Evolutionary conservation across 1,140 invertebrate genomes (phyloP).

Genomic region (Gonatopus flavifemur): DNA sequence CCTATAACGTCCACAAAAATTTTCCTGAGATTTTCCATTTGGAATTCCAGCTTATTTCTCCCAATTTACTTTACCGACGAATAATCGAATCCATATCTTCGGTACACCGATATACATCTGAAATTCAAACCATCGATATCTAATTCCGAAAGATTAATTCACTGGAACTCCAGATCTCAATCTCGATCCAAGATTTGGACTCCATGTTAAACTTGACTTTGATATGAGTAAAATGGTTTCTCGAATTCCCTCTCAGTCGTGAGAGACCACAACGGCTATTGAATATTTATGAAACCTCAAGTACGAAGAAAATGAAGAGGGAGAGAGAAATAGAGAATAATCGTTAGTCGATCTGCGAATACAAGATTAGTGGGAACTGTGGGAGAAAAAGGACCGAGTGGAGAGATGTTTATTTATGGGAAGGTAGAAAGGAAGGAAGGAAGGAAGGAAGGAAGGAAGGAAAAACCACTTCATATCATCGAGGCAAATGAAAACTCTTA

Average conservation of each 20-base stretch:
- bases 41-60: too few species aligned
- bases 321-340: slow-evolving; percentile 14
- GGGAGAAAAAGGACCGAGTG: slow-evolving; percentile 20
- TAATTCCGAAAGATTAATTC: too few species aligned
- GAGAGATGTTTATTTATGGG: slow-evolving; percentile 27
- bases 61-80: too few species aligned
- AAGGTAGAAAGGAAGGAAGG: slow-evolving; percentile 13
- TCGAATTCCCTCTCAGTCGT: slow-evolving; percentile 27
- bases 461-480: neutral
- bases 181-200: too few species aligned
- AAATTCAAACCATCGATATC: too few species aligned
- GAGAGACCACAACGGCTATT: slow-evolving; percentile 20
- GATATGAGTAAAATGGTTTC: slow-evolving; percentile 25
- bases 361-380: slow-evolving; percentile 24
- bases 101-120: too few species aligned
- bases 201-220: too few species aligned
- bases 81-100: too few species aligned
- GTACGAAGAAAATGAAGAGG: slow-evolving; percentile 14
- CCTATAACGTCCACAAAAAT: too few species aligned
- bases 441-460: slow-evolving; percentile 6
- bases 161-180: too few species aligned
- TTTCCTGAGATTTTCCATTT: too few species aligned
- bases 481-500: too few species aligned
- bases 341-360: slow-evolving; percentile 19
- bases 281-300: slow-evolving; percentile 35